Conservation (phyloP, 1,140 invertebrate genomes). For the Leptinotarsa texana region DNA sequence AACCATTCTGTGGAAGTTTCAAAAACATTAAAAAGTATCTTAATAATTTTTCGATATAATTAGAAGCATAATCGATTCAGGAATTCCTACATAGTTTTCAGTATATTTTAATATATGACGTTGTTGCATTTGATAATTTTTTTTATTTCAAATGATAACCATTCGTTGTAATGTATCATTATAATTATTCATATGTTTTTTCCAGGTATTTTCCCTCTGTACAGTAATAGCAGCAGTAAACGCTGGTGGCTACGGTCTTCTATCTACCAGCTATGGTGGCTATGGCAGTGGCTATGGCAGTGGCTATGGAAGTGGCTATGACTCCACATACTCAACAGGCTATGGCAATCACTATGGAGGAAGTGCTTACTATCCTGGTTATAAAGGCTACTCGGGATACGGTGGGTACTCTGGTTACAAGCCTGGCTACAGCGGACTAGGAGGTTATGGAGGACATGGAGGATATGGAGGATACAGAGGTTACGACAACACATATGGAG, state of each 20-base stretch:
- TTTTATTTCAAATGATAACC: no score
- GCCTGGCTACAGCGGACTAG: neutral
- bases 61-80: no score
- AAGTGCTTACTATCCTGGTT: neutral
- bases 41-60: no score
- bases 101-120: no score
- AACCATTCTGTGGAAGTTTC: no score
- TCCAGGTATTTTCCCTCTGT: slow-evolving; percentile 13
- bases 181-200: neutral
- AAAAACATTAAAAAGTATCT: no score
- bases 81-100: no score
- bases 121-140: no score
- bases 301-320: neutral
- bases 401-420: neutral
- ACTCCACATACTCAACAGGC: neutral
- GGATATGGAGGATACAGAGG: slow-evolving; percentile 19
- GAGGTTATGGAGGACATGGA: slow-evolving; percentile 13
- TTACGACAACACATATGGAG: neutral
- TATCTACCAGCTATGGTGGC: neutral
- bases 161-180: no score
- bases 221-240: slow-evolving; percentile 13
- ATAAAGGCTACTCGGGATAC: neutral
- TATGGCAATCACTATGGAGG: slow-evolving; percentile 5
- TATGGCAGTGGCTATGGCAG: neutral
- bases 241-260: slow-evolving; percentile 15